phyloP scores from a whole-genome alignment of 1,140 invertebrate genomes.

The Marisa cornuarietis region DNA sequence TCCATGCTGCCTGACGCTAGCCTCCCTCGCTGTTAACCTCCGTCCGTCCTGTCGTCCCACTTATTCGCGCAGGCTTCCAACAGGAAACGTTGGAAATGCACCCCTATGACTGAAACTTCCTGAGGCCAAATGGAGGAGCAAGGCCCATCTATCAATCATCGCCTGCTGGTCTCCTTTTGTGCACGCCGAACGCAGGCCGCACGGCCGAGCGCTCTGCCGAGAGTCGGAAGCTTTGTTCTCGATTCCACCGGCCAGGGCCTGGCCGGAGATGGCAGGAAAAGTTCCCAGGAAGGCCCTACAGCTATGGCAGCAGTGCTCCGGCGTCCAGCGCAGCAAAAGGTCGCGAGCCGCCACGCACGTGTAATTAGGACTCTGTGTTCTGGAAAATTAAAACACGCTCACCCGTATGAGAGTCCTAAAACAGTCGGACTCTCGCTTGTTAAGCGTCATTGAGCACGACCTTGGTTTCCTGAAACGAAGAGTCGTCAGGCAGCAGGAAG shows the following conservation, averaged over 20 bases:
- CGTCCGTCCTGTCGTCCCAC: conserved; percentile 1
- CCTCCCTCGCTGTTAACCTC: conserved; percentile 1
- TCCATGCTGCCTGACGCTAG: no score
- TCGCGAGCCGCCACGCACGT: conserved; percentile 1
- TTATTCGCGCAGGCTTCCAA: conserved; percentile 7
- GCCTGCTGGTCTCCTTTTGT: conserved; percentile 4
- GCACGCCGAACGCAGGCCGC: no score
- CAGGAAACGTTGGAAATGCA: conserved; percentile 23
- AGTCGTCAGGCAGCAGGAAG: no score
- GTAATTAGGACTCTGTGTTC: conserved; percentile 11
- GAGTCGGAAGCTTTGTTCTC: no score
- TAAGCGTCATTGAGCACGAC: not conserved
- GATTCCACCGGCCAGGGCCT: no score
- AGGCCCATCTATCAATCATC: not conserved
- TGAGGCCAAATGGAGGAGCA: conserved; percentile 24
- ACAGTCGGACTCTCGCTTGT: not conserved
- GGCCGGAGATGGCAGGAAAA: no score
- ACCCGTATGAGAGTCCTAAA: conserved; percentile 1
- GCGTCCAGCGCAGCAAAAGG: no score
- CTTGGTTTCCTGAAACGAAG: not conserved
- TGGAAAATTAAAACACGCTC: conserved; percentile 13
- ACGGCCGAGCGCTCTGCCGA: no score
- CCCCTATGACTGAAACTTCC: conserved; percentile 26
- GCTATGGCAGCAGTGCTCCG: no score
- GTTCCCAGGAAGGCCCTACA: no score